phyloP scores from a whole-genome alignment of 1,140 invertebrate species.

The Theocolax elegans region DNA sequence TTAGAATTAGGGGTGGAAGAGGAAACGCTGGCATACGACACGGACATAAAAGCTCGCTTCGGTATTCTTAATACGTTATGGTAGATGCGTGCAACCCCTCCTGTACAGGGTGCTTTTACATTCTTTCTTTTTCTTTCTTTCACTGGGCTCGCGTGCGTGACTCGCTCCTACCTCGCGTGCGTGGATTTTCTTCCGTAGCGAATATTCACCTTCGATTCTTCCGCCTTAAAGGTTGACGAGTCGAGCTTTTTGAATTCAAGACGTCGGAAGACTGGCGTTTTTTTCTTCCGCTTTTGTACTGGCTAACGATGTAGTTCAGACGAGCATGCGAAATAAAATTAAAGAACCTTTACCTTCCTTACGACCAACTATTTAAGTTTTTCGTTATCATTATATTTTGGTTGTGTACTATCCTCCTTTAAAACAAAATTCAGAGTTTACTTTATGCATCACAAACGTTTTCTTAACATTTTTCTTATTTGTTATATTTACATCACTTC shows the following conservation, averaged over 20 bases:
- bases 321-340: background rate
- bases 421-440: no score
- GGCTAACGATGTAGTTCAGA: background rate
- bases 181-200: conserved; percentile 45
- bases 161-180: conserved; percentile 46
- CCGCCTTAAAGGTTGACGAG: background rate
- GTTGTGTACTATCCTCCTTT: no score
- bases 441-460: no score
- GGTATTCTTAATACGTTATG: conserved; percentile 49
- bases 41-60: conserved; percentile 40
- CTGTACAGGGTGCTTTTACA: background rate
- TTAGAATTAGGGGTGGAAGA: conserved; percentile 45
- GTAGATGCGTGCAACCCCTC: conserved; percentile 46
- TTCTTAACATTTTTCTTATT: no score
- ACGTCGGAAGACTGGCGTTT: background rate
- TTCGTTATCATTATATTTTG: no score
- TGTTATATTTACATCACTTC: no score
- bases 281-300: background rate
- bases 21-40: conserved; percentile 22
- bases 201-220: conserved; percentile 19
- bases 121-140: conserved; percentile 29
- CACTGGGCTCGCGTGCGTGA: conserved; percentile 51
- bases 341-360: background rate
- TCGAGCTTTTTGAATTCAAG: conserved; percentile 22
- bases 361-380: no score